Evolutionary conservation across 2,113 vertebrate genomes (phyloP).

Genomic region (Ploceus nigricollis): DNA sequence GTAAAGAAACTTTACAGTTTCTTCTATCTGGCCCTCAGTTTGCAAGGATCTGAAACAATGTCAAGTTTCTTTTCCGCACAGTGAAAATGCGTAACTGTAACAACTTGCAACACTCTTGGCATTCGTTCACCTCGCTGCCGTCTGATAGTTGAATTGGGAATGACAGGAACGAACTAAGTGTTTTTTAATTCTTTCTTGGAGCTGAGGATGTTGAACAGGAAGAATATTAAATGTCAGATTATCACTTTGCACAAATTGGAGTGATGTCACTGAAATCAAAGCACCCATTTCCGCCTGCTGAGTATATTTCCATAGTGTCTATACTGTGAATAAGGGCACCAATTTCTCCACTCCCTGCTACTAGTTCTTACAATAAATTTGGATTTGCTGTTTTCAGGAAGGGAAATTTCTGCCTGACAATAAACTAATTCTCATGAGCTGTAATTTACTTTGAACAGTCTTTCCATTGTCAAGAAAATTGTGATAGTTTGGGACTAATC

Average conservation of each 20-base stretch:
- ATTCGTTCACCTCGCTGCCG: background rate
- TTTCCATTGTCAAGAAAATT: background rate
- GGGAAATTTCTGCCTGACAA: background rate
- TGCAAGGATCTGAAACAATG: background rate
- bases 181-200: slow-evolving; percentile 7
- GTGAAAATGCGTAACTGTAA: background rate
- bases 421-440: background rate
- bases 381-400: background rate
- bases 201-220: background rate
- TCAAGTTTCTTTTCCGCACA: background rate
- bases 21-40: background rate
- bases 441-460: background rate
- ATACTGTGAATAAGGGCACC: background rate
- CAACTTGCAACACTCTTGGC: background rate
- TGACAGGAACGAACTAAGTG: background rate
- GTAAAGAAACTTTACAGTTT: background rate
- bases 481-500: background rate
- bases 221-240: slow-evolving; percentile 7
- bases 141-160: background rate
- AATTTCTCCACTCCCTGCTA: background rate
- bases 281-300: background rate
- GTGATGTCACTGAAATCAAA: background rate
- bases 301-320: background rate
- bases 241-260: background rate
- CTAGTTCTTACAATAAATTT: background rate